phyloP scores from a whole-genome alignment of 2,888 invertebrate genomes.

The Mesorhabditis spiculigera region DNA sequence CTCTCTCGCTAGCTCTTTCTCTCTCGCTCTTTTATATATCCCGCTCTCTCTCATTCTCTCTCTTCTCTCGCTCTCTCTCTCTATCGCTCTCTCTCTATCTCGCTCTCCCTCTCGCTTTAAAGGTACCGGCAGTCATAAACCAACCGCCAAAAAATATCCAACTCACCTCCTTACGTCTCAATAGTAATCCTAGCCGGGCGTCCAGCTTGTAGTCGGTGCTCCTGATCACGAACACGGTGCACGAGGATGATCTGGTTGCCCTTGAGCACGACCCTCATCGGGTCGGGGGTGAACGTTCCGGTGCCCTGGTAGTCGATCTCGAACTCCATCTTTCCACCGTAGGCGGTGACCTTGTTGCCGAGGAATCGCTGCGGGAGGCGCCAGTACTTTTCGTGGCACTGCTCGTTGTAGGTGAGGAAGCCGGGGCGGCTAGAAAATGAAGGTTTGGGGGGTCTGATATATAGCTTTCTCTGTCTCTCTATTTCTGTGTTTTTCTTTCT shows the following conservation, averaged over 20 bases:
- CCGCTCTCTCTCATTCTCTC: no score
- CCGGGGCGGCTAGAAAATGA: conserved; percentile 33
- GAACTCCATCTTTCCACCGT: conserved; percentile 78
- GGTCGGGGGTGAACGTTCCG: conserved; percentile 42
- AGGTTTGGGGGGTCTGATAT: no score
- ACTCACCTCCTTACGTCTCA: conserved; percentile 73
- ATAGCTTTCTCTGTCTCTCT: no score
- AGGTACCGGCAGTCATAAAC: neutral
- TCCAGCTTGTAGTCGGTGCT: conserved; percentile 70
- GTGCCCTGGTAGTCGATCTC: conserved; percentile 51
- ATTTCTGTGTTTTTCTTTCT: no score
- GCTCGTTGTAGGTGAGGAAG: conserved; percentile 35
- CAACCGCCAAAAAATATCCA: neutral
- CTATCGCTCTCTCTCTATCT: no score
- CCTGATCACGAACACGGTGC: conserved; percentile 68
- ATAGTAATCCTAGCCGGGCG: conserved; percentile 73
- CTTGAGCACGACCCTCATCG: conserved; percentile 59
- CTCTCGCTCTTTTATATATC: no score
- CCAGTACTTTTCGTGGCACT: conserved; percentile 63
- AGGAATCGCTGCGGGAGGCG: conserved; percentile 77
- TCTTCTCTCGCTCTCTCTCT: no score
- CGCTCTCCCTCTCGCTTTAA: neutral
- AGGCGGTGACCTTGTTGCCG: conserved; percentile 81
- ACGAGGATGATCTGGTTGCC: conserved; percentile 71
- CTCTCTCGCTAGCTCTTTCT: no score